Evolutionary conservation across 1,140 invertebrate species (phyloP), one percentile per base, ranked within the genome.

Genomic region (Lepidurus packardi): DNA sequence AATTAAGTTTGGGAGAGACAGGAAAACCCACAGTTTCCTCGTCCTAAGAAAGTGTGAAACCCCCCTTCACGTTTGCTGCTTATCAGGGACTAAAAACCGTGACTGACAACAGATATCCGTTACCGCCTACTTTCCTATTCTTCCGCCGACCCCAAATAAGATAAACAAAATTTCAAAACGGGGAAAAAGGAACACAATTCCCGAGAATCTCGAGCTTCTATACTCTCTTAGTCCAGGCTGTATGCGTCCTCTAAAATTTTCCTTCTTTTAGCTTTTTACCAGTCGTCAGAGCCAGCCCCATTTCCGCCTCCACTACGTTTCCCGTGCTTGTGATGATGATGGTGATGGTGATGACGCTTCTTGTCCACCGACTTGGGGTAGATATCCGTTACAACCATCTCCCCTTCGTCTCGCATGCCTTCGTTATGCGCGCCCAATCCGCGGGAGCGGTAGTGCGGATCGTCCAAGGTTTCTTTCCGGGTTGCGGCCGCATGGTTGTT

Each of bases 341-440:
- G 93, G 79, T 95, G 93, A 81, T 94, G 93, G 83, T 94, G 93
- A 81, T 92, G 91, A 53, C 90, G 89, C 75, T 91, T 90, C 84
- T 93, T 93, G 84, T 93, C 91, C 42, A 82, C 86, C 43, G 76
- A 53, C n/a, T 80, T 76, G 82, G 82, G 86, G 83, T 81, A 88
- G 81, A 84, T 86, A 83, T 94, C 92, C 25, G 90, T 91, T 6
- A 94, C 91, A 10, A 93, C 91, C 82, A 94, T 87, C 83, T 95
- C 93, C 11, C 92, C 92, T 25, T 91, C 91, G 81, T 93, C 92
- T 47, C 92, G 90, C 81, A 92, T 90, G 6, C 91, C 91, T 81
- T 90, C 86, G 10, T 81, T 83, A n/a, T 80, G 77, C 6, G 80
- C 80, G n/a, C 83, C 47, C 53, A 44, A 82, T 8, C 82, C 80